Percentiles rank a stretch among this genome's conserved stretches.
These are phyloP conservation scores for Spicauda simplicius DNA, from an alignment of 2,888 invertebrate species.

Conservation along the genomic window DNA sequence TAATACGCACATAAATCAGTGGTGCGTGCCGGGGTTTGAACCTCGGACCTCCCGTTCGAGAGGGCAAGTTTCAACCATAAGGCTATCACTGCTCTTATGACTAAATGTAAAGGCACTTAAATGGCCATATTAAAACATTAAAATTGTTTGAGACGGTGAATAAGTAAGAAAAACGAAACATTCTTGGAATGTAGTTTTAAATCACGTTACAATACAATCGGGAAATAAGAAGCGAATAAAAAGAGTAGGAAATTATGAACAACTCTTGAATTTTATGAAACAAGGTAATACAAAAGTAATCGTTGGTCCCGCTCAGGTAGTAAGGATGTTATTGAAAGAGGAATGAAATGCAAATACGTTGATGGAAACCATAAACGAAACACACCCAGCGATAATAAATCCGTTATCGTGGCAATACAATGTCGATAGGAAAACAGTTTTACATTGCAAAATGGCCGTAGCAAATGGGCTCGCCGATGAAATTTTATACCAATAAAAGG, in stretches of 20 bases:
- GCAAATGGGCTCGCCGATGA: constrained; percentile 42
- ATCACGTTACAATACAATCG: too few relatives aligned
- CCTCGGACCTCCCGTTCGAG: too few relatives aligned
- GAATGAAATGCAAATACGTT: constrained; percentile 33
- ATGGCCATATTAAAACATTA: too few relatives aligned
- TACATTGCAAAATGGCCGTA: constrained; percentile 40
- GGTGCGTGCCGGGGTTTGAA: too few relatives aligned
- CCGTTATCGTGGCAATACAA: constrained; percentile 43
- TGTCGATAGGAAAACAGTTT: constrained; percentile 39
- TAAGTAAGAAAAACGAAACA: too few relatives aligned
- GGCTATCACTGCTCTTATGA: too few relatives aligned
- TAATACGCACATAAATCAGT: too few relatives aligned
- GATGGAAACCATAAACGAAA: constrained; percentile 38
- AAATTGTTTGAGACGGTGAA: too few relatives aligned
- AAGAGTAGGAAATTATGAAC: constrained; percentile 4
- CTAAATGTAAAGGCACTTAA: too few relatives aligned
- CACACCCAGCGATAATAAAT: constrained; percentile 39
- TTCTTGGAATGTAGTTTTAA: too few relatives aligned
- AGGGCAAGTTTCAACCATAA: too few relatives aligned
- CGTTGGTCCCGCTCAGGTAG: background rate
- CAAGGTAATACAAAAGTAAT: background rate
- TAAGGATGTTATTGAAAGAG: constrained; percentile 18
- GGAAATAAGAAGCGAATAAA: background rate
- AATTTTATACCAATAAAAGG: constrained; percentile 31
- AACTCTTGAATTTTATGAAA: background rate